Evolutionary conservation across 2,113 vertebrate genomes (phyloP).

Genomic region (Eupsittula cactorum): DNA sequence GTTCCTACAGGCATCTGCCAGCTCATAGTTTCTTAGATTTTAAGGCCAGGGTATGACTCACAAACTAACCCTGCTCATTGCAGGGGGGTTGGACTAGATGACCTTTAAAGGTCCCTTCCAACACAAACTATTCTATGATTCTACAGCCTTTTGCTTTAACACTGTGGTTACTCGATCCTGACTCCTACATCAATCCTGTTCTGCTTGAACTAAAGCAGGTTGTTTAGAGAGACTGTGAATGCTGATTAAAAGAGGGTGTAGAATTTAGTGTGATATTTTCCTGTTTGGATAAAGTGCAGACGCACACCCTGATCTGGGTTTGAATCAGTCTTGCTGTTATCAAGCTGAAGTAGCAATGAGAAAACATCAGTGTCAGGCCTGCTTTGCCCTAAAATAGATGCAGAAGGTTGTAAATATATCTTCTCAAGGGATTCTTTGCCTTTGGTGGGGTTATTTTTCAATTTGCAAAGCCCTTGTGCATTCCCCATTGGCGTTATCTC

Average conservation of each 20-base stretch:
- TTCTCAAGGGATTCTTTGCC: neutral
- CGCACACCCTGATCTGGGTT: neutral
- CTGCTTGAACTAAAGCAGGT: neutral
- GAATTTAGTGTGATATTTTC: neutral
- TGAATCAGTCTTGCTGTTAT: neutral
- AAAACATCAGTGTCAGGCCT: neutral
- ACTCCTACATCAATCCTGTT: neutral
- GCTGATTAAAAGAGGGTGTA: neutral
- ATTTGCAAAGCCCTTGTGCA: neutral
- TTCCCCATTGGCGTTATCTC: neutral
- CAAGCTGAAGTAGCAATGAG: neutral
- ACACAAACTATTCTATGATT: neutral
- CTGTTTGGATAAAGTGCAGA: neutral
- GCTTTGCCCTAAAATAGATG: neutral
- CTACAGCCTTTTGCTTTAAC: neutral
- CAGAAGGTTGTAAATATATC: neutral
- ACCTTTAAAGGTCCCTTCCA: conserved; percentile 6
- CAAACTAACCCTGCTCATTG: neutral
- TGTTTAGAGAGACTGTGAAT: neutral
- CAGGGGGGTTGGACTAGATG: neutral
- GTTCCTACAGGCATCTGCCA: neutral
- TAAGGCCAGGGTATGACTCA: neutral
- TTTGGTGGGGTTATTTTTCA: neutral
- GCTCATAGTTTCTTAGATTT: neutral
- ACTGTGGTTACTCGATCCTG: accelerated